Evolutionary conservation across 2,888 invertebrate species (phyloP).

Genomic region (Mantis religiosa): DNA sequence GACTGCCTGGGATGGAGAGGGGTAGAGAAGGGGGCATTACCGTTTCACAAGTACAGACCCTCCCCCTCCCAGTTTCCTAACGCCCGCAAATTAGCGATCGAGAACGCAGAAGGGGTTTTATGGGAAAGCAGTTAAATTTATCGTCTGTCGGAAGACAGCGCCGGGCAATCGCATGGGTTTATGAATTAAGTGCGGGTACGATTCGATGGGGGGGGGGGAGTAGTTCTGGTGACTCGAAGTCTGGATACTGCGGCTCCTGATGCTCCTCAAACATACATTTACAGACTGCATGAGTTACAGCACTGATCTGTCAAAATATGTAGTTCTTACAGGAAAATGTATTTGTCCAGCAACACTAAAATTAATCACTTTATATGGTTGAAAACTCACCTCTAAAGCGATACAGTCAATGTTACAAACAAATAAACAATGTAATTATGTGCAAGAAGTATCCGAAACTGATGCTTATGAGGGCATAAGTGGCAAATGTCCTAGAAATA

Average conservation of each 20-base stretch:
- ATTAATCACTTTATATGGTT: too few relatives aligned
- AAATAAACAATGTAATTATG: too few relatives aligned
- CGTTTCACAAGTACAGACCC: not conserved
- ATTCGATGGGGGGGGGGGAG: not conserved
- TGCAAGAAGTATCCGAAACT: too few relatives aligned
- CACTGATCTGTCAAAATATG: too few relatives aligned
- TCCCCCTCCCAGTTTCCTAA: not conserved
- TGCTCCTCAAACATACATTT: not conserved
- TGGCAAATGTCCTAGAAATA: too few relatives aligned
- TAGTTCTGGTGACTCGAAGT: not conserved
- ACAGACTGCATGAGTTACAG: too few relatives aligned
- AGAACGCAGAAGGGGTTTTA: not conserved
- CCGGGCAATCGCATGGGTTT: not conserved
- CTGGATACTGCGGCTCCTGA: not conserved
- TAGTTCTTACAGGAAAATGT: too few relatives aligned
- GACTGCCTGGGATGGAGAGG: not conserved
- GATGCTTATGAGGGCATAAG: too few relatives aligned
- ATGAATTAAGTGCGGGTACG: not conserved
- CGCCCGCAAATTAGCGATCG: conserved; percentile 1
- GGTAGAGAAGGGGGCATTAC: not conserved
- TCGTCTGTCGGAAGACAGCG: not conserved
- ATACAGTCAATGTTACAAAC: too few relatives aligned
- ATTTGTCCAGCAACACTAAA: too few relatives aligned
- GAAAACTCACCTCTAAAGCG: too few relatives aligned
- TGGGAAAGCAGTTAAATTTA: not conserved